Percentiles rank a stretch among this genome's conserved stretches.
phyloP scores from a whole-genome alignment of 2,113 vertebrate genomes.

The Benthochromis sp. region DNA sequence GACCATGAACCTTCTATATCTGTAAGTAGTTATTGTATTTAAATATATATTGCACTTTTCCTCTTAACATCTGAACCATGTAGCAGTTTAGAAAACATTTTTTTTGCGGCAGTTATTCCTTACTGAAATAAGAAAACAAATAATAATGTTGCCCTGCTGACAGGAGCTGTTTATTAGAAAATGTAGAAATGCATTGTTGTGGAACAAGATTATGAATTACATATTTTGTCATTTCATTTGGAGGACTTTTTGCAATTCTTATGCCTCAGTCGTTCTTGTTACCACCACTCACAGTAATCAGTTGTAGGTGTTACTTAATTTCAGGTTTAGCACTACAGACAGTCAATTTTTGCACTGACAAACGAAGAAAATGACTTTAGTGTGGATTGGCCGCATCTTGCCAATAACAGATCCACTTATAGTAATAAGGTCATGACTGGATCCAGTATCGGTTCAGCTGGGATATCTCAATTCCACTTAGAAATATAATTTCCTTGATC shows the following conservation, averaged over 20 bases:
- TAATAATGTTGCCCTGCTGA: background rate
- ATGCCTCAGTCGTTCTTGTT: background rate
- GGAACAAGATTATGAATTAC: background rate
- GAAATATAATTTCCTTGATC: background rate
- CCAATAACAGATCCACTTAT: background rate
- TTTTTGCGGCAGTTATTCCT: background rate
- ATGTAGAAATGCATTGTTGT: background rate
- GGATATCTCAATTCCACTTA: background rate
- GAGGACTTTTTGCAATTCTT: background rate
- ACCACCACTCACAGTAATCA: background rate
- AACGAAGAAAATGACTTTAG: background rate
- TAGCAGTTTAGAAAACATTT: background rate
- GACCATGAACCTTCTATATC: background rate
- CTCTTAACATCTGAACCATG: background rate
- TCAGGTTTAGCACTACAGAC: background rate
- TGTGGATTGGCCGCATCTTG: background rate
- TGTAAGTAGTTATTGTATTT: background rate
- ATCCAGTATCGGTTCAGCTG: background rate
- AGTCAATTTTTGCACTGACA: background rate
- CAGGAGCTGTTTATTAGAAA: background rate
- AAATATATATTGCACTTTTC: background rate
- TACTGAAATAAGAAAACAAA: background rate
- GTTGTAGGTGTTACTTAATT: background rate
- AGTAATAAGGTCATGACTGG: background rate
- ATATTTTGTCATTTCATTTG: background rate